Base-by-base conservation (phyloP, 2,888 invertebrate genomes). In the Drosophila atripex region DNA sequence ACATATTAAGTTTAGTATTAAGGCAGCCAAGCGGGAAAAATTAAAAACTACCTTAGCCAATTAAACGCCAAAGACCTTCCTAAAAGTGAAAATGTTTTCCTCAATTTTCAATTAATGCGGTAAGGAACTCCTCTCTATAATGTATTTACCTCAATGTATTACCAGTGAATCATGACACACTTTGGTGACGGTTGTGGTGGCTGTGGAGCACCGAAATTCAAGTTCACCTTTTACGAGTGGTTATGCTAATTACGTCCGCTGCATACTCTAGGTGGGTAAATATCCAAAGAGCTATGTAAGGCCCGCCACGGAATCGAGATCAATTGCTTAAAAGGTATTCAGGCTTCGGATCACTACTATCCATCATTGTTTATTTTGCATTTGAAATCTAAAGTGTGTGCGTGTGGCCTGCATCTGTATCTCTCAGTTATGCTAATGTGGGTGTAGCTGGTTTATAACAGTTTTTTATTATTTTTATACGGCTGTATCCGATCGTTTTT, bases 91-190 rank as follows among this genome's bases (percentile, higher is more conserved):
- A 32, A 32, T 32, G 32, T 32, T 32, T 32, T 32, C 32, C 32
- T 32, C 12, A 7, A 35, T 35, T 35, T 35, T 35, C n/a, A 35
- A 35, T 18, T 41, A 41, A 9, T 18, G 18, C n/a, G 39, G 18
- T 18, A 16, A 9, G 39, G 39, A 11, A 39, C 16, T 39, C 14
- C n/a, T 14, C 35, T 7, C 35, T 38, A 41, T 3, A 18, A 18
- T 16, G 8, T 41, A 41, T 41, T 41, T 41, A 11, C 9, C 18
- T 11, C 11, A 30, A 39, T 49, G 35, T 9, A 49, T 23, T 41
- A 60, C 16, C 51, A 54, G 76, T 80, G 78, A 82, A 83, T 82
- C 86, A 82, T 79, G 83, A 78, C 86, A 85, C 70, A 85, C 68
- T 82, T 82, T 65, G 66, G 51, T 43, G 51, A 52, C 58, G 47